Conservation (phyloP, 1,140 invertebrate species). For the Lepidotrigona ventralis region DNA sequence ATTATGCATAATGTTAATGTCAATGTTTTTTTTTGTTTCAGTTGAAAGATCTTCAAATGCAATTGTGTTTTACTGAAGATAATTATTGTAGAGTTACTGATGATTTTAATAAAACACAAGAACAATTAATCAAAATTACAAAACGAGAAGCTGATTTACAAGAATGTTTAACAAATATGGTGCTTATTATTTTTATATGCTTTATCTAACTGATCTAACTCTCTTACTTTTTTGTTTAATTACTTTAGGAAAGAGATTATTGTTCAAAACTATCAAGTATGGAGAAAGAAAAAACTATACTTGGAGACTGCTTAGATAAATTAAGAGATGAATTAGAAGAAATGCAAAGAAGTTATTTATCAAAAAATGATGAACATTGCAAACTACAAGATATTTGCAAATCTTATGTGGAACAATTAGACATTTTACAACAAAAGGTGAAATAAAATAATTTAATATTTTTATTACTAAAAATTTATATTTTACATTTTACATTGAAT, state of each 20-base stretch:
- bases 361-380: slow-evolving; percentile 54
- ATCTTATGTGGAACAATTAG: slow-evolving; percentile 53
- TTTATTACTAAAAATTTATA: slow-evolving; percentile 21
- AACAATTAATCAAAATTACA: slow-evolving; percentile 56
- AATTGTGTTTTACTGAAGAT: slow-evolving; percentile 59
- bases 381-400: slow-evolving; percentile 59
- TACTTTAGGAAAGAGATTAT: slow-evolving; percentile 65
- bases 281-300: slow-evolving; percentile 52
- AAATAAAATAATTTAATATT: slow-evolving; percentile 30
- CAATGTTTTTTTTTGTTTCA: slow-evolving; percentile 45
- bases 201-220: slow-evolving; percentile 9
- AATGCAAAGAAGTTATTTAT: slow-evolving; percentile 48
- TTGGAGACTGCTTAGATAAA: slow-evolving; percentile 55
- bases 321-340: slow-evolving; percentile 64
- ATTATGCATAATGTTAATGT: neutral
- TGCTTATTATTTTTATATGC: slow-evolving; percentile 37
- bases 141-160: slow-evolving; percentile 64
- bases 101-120: slow-evolving; percentile 64
- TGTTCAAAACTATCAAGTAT: slow-evolving; percentile 47
- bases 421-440: slow-evolving; percentile 58
- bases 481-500: neutral
- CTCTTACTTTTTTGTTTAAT: slow-evolving; percentile 28
- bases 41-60: slow-evolving; percentile 56
- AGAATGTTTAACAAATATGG: slow-evolving; percentile 60
- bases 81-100: slow-evolving; percentile 62